phyloP scores from a whole-genome alignment of 2,113 vertebrate genomes.

The Orcinus orca region DNA sequence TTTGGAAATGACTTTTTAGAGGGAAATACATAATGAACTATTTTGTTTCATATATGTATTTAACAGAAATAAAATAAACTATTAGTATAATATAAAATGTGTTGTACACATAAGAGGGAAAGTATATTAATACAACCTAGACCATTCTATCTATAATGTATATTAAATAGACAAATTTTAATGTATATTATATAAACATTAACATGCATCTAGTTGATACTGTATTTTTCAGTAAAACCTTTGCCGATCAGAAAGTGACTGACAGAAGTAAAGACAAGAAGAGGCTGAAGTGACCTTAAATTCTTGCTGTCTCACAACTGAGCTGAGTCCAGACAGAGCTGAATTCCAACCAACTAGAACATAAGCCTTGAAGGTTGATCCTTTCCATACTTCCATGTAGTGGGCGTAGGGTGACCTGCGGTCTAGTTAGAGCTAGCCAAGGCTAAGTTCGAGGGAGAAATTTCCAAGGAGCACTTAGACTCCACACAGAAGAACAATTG shows the following conservation, averaged over 20 bases:
- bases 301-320: not conserved
- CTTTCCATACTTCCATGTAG: not conserved
- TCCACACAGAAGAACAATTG: accelerated
- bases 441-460: not conserved
- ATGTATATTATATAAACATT: not conserved
- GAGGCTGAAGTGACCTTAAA: not conserved
- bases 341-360: not conserved
- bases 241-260: not conserved
- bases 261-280: not conserved
- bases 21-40: not conserved
- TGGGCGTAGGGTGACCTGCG: accelerated
- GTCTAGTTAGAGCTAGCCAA: not conserved
- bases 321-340: not conserved
- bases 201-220: not conserved
- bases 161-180: not conserved
- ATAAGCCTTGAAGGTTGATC: accelerated
- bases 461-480: not conserved
- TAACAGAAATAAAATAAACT: not conserved
- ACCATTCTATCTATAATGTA: not conserved
- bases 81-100: not conserved
- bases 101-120: not conserved
- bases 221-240: not conserved
- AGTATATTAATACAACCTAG: not conserved
- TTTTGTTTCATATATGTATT: not conserved
- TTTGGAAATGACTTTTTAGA: not conserved